A percentile compares a stretch with the other conserved stretches of the same genome.
Evolutionary conservation across 1,140 invertebrate species (phyloP).

Genomic region (Drosophila lini): DNA sequence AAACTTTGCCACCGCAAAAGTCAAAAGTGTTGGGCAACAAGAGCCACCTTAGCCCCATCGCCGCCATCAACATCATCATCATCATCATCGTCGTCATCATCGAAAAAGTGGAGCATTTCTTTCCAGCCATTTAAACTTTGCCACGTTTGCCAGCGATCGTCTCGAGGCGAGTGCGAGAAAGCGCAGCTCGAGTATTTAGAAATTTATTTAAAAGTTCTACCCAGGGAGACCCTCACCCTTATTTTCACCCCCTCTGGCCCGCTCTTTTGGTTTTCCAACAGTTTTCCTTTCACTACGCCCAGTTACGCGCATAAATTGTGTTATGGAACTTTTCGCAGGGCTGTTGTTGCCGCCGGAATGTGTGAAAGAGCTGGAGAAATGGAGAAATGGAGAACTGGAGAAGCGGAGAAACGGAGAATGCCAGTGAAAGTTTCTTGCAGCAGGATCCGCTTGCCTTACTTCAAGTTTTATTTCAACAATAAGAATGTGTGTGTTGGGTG

Average conservation of each 20-base stretch:
- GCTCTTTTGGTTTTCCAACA: constrained; percentile 7
- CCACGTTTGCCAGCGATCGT: constrained; percentile 74
- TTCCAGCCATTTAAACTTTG: constrained; percentile 69
- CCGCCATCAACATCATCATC: constrained; percentile 24
- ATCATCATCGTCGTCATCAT: constrained; percentile 15
- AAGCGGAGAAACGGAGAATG: not conserved
- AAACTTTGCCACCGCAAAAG: constrained; percentile 73
- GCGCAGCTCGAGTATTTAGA: constrained; percentile 74
- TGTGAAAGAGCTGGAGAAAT: constrained; percentile 2
- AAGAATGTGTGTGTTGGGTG: constrained; percentile 13
- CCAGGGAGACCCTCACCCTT: constrained; percentile 6
- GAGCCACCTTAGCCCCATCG: constrained; percentile 24
- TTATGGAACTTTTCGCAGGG: constrained; percentile 77
- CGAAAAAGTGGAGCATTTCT: constrained; percentile 56
- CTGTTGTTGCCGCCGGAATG: constrained; percentile 32
- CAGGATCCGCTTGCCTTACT: constrained; percentile 52
- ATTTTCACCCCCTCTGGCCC: not conserved
- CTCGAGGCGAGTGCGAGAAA: constrained; percentile 40
- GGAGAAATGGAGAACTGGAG: not conserved
- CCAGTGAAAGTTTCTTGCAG: constrained; percentile 46
- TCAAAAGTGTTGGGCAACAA: constrained; percentile 69
- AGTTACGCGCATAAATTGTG: constrained; percentile 81
- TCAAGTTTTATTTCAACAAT: constrained; percentile 32
- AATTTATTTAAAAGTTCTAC: constrained; percentile 77
- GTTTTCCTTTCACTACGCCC: constrained; percentile 71